Evolutionary conservation across 1,140 invertebrate genomes (phyloP), one percentile per base, ranked within the genome.

Genomic region (Anastrepha ludens): DNA sequence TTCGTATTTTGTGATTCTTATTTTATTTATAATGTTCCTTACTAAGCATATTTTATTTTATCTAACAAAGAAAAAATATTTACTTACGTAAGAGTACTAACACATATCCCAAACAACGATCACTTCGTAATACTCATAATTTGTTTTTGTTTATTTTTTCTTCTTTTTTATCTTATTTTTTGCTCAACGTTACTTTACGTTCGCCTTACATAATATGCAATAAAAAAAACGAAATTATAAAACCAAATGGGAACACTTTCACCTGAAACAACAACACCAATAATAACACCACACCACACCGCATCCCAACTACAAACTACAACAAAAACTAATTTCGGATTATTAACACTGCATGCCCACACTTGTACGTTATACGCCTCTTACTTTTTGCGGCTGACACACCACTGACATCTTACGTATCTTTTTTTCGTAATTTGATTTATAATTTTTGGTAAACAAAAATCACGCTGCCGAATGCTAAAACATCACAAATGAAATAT

Each of bases 191-290:
- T 81, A 55, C 74, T 58, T 50, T 81, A 47, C 47, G 47, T 29
- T 81, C 55, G 47, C 55, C 55, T 81, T 81, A 81, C 74, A 55
- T 81, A 81, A 81, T 47, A 81, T 41, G 50, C 47, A 81, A 58
- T 55, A 81, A 81, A 81, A 41, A 41, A 39, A 67, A 44, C 44
- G 20, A 55, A 55, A 81, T 17, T 55, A 50, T 11, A 55, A 81
- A 55, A 50, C 9, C 3, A 81, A 81, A 81, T 81, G 44, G 47
- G 74, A 50, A 81, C 74, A 81, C 74, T 81, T 81, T 81, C 74
- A 50, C 74, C 47, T 41, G 47, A 20, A 55, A 81, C 20, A 4
- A 58, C 74, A 81, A 81, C 7, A 29, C 8, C 74, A 17, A 55
- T 17, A 70, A 70, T 44, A 74, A 74, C 67, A 15, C 15, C 39